A percentile compares a stretch with the other conserved stretches of the same genome.
phyloP scores from a whole-genome alignment of 2,888 invertebrate genomes.

The Luperina testacea region DNA sequence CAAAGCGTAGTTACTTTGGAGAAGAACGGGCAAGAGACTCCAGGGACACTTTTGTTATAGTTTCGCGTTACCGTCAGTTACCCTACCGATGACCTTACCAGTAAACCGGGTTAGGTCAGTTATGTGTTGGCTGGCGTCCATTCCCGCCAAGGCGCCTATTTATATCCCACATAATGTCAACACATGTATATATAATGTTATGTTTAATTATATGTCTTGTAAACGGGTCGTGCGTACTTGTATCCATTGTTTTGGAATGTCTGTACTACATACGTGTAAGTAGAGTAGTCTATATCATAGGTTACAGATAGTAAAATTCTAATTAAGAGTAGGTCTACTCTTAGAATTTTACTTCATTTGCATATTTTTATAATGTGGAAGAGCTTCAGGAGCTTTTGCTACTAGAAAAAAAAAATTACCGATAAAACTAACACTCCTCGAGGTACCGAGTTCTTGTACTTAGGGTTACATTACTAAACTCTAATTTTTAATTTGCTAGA shows the following conservation, averaged over 20 bases:
- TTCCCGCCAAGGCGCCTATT: slow-evolving; percentile 29
- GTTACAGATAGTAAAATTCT: background rate
- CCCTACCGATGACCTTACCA: background rate
- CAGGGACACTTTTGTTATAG: background rate
- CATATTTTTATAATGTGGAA: background rate
- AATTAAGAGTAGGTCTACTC: too few species aligned
- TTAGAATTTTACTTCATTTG: background rate
- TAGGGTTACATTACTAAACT: background rate
- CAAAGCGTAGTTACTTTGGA: background rate
- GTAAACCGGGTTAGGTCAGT: slow-evolving; percentile 41
- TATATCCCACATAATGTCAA: slow-evolving; percentile 34
- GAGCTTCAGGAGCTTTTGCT: background rate
- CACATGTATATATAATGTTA: background rate
- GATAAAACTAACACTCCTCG: background rate
- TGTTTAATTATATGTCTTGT: slow-evolving; percentile 32
- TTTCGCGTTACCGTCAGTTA: background rate
- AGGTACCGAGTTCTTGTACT: background rate
- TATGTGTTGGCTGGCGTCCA: slow-evolving; percentile 49
- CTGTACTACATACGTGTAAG: background rate
- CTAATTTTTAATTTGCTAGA: too few species aligned
- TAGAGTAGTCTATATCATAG: background rate
- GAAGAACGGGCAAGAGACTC: background rate
- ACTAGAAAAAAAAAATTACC: too few species aligned
- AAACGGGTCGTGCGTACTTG: slow-evolving; percentile 13
- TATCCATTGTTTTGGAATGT: slow-evolving; percentile 19